Base-by-base conservation (phyloP, 2,888 invertebrate species). In the Acrocyrtus sp. region DNA sequence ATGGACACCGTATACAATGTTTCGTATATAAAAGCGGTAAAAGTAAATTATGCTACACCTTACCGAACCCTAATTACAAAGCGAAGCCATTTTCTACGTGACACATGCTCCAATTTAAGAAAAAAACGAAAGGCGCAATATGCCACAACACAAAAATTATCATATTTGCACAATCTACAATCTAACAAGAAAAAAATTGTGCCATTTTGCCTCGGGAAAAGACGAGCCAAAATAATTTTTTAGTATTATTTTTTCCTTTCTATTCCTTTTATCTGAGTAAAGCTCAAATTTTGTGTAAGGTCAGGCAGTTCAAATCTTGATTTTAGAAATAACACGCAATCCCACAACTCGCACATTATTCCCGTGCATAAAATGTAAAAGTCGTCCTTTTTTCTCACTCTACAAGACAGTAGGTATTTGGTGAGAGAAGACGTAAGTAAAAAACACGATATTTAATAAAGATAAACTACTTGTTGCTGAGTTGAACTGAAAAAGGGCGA, bases 271-370 rank as follows among this genome's bases (percentile, higher is more conserved):
- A 12, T 39, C 6, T 12, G 12, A 12, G 8, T 39, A 17, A 19
- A 17, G 45, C 6, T 39, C 12, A 45, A 4, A 19, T 50, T 53
- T 53, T 53, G 53, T 53, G 53, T 26, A 53, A 53, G 53, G 53
- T 53, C 53, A 53, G 53, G 53, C 19, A 48, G 48, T 48, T 22
- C 39, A 39, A n/a, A n/a, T n/a, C n/a, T n/a, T n/a, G n/a, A n/a
- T n/a, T n/a, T n/a, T n/a, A n/a, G n/a, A n/a, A n/a, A n/a, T n/a
- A n/a, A n/a, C n/a, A n/a, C n/a, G n/a, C n/a, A n/a, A n/a, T n/a
- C n/a, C n/a, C n/a, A n/a, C n/a, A n/a, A n/a, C n/a, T n/a, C n/a
- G n/a, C 45, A 15, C 5, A 19, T 48, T 4, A 8, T 48, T 21
- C 48, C 17, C 10, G 45, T 15, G 45, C 45, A n/a, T 6, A 48